Percentiles rank a stretch among this genome's conserved stretches.
These are phyloP conservation scores for Goniozus legneri DNA, from an alignment of 1,140 invertebrate species.

Conservation along the genomic window DNA sequence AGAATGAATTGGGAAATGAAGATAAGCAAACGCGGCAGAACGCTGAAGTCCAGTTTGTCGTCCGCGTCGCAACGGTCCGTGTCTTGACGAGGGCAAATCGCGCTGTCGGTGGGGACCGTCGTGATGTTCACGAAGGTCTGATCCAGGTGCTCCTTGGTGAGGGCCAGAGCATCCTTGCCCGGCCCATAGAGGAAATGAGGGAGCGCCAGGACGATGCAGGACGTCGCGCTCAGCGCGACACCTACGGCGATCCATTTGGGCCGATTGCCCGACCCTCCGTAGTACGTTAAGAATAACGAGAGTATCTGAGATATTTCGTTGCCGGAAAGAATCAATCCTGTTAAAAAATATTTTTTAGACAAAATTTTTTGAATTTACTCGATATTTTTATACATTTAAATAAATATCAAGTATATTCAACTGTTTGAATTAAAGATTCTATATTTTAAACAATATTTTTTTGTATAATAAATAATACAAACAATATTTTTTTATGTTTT, in stretches of 20 bases:
- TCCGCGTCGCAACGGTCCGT: conserved; percentile 51
- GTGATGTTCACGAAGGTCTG: conserved; percentile 34
- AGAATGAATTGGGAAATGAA: conserved; percentile 69
- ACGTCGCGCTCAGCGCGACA: conserved; percentile 60
- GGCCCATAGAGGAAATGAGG: conserved; percentile 70
- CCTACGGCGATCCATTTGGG: conserved; percentile 66
- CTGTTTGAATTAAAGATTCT: too few species aligned
- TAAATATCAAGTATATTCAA: too few species aligned
- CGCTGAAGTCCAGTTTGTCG: conserved; percentile 43
- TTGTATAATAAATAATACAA: too few species aligned
- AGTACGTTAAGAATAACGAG: conserved; percentile 59
- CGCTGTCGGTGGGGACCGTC: conserved; percentile 21
- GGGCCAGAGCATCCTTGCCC: conserved; percentile 54
- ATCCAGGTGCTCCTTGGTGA: conserved; percentile 51
- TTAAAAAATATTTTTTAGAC: too few species aligned
- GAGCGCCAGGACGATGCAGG: conserved; percentile 62
- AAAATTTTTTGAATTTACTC: too few species aligned
- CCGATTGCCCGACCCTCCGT: conserved; percentile 59
- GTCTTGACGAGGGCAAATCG: conserved; percentile 31
- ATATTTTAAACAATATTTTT: too few species aligned
- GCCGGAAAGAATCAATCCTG: conserved; percentile 67
- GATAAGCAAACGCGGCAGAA: conserved; percentile 61
- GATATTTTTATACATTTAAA: too few species aligned
- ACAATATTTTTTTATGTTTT: too few species aligned
- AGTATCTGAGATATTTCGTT: conserved; percentile 71